phyloP scores from a whole-genome alignment of 2,113 vertebrate genomes.

The Periophthalmodon schlosseri region DNA sequence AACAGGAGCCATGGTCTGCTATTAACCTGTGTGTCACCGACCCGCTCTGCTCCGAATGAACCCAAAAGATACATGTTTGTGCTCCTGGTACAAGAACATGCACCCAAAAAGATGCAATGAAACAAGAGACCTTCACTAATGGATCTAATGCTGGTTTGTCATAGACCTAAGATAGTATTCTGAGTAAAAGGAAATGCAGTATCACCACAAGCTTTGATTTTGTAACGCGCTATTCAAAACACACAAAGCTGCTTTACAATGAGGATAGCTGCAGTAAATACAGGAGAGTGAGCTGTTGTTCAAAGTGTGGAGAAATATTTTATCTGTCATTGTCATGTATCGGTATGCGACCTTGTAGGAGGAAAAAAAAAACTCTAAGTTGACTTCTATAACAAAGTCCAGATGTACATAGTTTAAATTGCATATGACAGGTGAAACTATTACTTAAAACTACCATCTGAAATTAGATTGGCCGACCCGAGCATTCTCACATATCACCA shows the following conservation, averaged over 20 bases:
- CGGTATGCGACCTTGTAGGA: too few relatives aligned
- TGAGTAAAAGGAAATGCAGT: too few relatives aligned
- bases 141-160: neutral
- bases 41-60: conserved; percentile 19
- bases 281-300: neutral
- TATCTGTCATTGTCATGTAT: too few relatives aligned
- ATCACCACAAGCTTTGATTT: neutral
- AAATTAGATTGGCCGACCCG: too few relatives aligned
- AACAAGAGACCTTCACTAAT: neutral
- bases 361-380: too few relatives aligned
- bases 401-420: too few relatives aligned
- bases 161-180: neutral
- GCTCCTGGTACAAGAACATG: neutral
- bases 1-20: conserved; percentile 51
- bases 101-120: conserved; percentile 31
- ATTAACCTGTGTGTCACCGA: conserved; percentile 68
- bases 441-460: too few relatives aligned
- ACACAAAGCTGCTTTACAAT: neutral
- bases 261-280: neutral
- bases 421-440: too few relatives aligned
- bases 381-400: too few relatives aligned
- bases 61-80: too few relatives aligned
- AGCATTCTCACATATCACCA: too few relatives aligned
- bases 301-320: neutral
- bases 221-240: neutral